Conservation (phyloP, 2,888 invertebrate species). For the Marronus borbonicus region DNA sequence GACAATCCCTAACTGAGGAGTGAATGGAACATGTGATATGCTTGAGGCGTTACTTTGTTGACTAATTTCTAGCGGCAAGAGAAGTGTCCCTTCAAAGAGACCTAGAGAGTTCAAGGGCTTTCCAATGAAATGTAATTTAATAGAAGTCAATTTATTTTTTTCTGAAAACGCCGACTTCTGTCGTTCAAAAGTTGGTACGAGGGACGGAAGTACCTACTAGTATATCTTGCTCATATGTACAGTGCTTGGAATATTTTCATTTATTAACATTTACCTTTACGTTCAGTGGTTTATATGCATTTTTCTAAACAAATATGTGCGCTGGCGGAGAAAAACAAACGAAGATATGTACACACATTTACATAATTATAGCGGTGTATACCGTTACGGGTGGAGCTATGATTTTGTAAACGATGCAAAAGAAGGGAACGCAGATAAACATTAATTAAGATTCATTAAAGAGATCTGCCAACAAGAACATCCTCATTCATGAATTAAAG, state of each 20-base stretch:
- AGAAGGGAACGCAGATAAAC: neutral
- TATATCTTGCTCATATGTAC: too few relatives aligned
- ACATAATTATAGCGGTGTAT: neutral
- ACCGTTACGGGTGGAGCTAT: neutral
- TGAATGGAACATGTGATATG: too few relatives aligned
- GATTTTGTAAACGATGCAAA: neutral
- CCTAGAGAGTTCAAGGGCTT: too few relatives aligned
- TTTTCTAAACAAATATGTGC: neutral
- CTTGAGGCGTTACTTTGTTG: too few relatives aligned
- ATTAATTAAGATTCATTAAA: conserved; percentile 19
- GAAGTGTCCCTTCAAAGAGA: too few relatives aligned
- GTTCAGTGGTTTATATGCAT: neutral
- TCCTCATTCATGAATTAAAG: neutral
- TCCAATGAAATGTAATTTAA: too few relatives aligned
- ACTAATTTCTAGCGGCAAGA: too few relatives aligned
- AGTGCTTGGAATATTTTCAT: neutral
- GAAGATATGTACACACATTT: neutral
- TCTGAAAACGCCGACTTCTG: too few relatives aligned
- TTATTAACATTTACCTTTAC: neutral
- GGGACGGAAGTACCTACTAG: too few relatives aligned
- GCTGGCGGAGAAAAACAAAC: neutral
- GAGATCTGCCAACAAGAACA: conserved; percentile 3
- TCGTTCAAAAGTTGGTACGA: too few relatives aligned
- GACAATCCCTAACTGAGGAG: too few relatives aligned
- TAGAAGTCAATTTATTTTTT: too few relatives aligned